Percentiles rank a stretch among this genome's conserved stretches.
phyloP scores from a whole-genome alignment of 2,888 invertebrate species.

The Drosophila crucigera region DNA sequence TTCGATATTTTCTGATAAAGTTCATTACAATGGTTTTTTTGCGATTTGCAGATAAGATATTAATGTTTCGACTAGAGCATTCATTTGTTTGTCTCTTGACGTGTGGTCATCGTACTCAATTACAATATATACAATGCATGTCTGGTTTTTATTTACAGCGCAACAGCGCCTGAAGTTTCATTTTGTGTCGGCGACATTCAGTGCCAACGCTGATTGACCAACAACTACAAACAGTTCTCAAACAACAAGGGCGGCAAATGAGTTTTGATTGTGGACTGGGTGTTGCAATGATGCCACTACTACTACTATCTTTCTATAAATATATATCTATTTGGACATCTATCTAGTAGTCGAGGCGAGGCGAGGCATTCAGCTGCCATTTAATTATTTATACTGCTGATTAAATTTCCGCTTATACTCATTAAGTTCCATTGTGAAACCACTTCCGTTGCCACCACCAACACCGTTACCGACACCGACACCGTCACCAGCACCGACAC shows the following conservation, averaged over 20 bases:
- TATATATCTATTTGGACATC: slow-evolving; percentile 25
- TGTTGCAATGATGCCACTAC: slow-evolving; percentile 14
- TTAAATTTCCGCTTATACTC: slow-evolving; percentile 81
- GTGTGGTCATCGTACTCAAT: neutral
- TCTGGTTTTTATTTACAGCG: neutral
- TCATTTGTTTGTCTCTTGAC: neutral
- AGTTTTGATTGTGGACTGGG: slow-evolving; percentile 61
- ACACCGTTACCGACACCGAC: neutral
- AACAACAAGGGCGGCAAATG: slow-evolving; percentile 65
- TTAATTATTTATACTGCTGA: slow-evolving; percentile 81
- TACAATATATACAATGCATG: neutral
- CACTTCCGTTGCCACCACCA: slow-evolving; percentile 65
- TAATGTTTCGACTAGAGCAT: neutral
- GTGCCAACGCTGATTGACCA: slow-evolving; percentile 41
- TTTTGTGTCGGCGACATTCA: slow-evolving; percentile 16
- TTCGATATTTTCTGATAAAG: neutral
- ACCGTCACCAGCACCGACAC: slow-evolving; percentile 1
- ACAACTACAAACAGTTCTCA: slow-evolving; percentile 34
- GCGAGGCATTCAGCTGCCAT: slow-evolving; percentile 67
- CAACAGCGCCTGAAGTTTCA: neutral
- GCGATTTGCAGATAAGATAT: neutral
- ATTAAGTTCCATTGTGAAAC: slow-evolving; percentile 79
- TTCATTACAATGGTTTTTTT: neutral
- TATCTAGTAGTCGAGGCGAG: slow-evolving; percentile 22
- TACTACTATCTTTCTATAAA: slow-evolving; percentile 8